Base-by-base conservation (phyloP, 2,113 vertebrate species). In the Paradoxurus hermaphroditus region DNA sequence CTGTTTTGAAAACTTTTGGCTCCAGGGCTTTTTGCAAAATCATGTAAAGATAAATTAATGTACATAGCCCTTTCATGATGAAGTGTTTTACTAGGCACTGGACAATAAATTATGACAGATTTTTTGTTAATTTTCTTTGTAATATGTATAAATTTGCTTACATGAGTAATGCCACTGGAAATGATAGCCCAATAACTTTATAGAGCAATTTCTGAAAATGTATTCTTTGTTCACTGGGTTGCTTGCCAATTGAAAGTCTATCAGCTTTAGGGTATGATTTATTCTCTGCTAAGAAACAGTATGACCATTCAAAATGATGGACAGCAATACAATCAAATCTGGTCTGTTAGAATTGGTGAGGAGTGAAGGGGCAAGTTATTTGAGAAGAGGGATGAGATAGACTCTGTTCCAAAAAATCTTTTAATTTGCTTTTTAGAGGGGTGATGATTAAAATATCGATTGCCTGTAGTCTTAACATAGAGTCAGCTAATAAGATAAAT, bases 61-160 rank as follows among this genome's bases (percentile, higher is more conserved):
- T 34, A 68, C 13, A 27, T 44, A 79, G 81, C 5, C 59, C 34
- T 70, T 90, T 86, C 31, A 86, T 70, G 67, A 65, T 2, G 68
- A 82, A 84, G 10, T 93, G 46, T 84, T 91, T 97, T 95, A 92
- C 86, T 63, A 73, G 36, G 8, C 9, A 27, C 62, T 93, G 31
- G 31, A 39, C 7, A 86, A 84, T 93, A 95, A 70, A 90, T 97
- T 91, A 78, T 84, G 39, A 93, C 91, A 83, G 21, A 19, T 75
- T 83, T 91, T 79, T 79, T 72, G 62, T 92, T 89, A 78, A 53
- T 91, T 96, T 97, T 91, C 46, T 95, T 93, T 73, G 65, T 86
- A 63, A 89, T 94, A 65, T 59, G 87, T 95, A 73, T 63, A 96
- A 63, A 86, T 96, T 90, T 95, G 31, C 34, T 86, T 93, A 86